Evolutionary conservation across 1,140 invertebrate species (phyloP).

Genomic region (Drosophila teissieri): DNA sequence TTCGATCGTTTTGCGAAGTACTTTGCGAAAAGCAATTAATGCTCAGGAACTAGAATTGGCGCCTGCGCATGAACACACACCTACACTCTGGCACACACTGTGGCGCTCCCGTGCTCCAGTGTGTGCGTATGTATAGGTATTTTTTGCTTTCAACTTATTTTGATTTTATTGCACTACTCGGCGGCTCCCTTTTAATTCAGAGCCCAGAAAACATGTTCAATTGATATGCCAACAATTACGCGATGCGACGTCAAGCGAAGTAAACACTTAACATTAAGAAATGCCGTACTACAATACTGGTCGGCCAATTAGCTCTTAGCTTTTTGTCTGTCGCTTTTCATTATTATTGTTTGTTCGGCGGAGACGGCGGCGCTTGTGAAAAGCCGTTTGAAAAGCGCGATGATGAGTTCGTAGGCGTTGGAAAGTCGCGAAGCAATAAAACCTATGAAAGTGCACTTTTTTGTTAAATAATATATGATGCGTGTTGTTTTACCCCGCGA

Average conservation of each 20-base stretch:
- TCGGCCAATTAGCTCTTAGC: constrained; percentile 59
- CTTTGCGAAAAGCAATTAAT: constrained; percentile 55
- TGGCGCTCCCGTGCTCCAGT: constrained; percentile 23
- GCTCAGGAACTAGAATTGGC: constrained; percentile 56
- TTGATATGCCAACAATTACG: constrained; percentile 26
- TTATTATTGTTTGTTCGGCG: constrained; percentile 77
- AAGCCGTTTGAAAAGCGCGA: constrained; percentile 29
- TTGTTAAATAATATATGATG: not conserved
- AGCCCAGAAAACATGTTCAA: constrained; percentile 10
- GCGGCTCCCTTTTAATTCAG: constrained; percentile 11
- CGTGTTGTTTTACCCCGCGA: constrained; percentile 17
- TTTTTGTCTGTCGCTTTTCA: constrained; percentile 75
- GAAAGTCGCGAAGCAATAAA: constrained; percentile 23
- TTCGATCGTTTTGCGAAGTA: constrained; percentile 31
- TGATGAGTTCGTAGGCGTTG: constrained; percentile 51
- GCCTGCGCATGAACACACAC: constrained; percentile 69
- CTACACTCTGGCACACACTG: constrained; percentile 41
- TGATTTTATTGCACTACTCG: constrained; percentile 65
- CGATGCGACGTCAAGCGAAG: constrained; percentile 3
- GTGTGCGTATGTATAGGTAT: constrained; percentile 59
- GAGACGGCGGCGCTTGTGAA: constrained; percentile 28
- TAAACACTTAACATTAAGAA: constrained; percentile 5
- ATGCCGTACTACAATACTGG: constrained; percentile 6
- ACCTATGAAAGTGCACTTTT: not conserved
- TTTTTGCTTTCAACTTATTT: constrained; percentile 78